A percentile compares a stretch with the other conserved stretches of the same genome.
Conservation (phyloP, 2,888 invertebrate species). For the Athalia cordata region DNA sequence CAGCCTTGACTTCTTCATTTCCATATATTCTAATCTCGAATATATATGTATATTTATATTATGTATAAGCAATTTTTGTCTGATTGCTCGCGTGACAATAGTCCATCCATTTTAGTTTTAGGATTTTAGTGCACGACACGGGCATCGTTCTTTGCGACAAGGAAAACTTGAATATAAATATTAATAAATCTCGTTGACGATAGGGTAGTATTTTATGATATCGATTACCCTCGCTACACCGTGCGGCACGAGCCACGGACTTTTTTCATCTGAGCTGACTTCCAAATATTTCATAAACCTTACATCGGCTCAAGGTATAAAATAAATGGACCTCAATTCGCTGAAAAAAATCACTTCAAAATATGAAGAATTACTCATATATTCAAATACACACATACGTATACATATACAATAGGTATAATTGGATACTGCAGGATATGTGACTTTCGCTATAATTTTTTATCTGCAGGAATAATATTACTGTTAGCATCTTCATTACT, state of each 20-base stretch:
- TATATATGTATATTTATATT: neutral
- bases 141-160: conserved; percentile 13
- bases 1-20: conserved; percentile 39
- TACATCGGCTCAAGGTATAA: too few relatives aligned
- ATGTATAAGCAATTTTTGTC: neutral
- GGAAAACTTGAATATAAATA: conserved; percentile 37
- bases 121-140: conserved; percentile 20
- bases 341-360: too few relatives aligned
- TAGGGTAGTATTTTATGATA: conserved; percentile 28
- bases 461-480: too few relatives aligned
- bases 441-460: too few relatives aligned
- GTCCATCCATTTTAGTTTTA: conserved; percentile 19
- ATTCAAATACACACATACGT: too few relatives aligned
- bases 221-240: conserved; percentile 6
- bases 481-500: too few relatives aligned
- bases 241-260: neutral
- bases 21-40: conserved; percentile 36
- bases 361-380: too few relatives aligned
- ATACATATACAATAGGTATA: too few relatives aligned
- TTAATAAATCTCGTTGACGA: conserved; percentile 33
- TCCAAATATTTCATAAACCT: neutral
- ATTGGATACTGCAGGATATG: too few relatives aligned
- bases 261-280: neutral
- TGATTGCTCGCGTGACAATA: conserved; percentile 40
- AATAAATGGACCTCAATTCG: too few relatives aligned